Conservation (phyloP, 2,888 invertebrate species). For the Tipula lateralis region DNA sequence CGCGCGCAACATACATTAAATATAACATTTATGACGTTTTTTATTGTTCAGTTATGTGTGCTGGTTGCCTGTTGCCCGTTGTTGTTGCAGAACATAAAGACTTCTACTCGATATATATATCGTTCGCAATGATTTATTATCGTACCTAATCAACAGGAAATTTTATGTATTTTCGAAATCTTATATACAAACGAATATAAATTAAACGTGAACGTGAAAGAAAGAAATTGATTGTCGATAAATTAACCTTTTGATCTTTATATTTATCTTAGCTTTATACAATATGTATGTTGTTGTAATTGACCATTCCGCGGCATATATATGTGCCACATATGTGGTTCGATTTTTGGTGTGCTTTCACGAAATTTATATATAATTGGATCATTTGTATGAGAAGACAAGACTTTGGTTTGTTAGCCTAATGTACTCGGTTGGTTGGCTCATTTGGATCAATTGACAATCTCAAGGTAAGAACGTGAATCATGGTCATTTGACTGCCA, state of each 20-base stretch:
- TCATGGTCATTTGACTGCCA: no score
- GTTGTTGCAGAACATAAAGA: neutral
- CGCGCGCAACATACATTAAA: neutral
- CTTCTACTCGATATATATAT: neutral
- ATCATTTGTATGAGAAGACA: no score
- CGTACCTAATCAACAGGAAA: neutral
- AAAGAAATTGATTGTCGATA: slow-evolving; percentile 21
- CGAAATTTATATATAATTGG: neutral
- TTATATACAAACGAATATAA: neutral
- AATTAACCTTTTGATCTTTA: slow-evolving; percentile 14
- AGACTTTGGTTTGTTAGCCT: no score
- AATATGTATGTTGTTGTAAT: neutral
- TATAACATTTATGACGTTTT: neutral
- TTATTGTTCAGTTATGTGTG: neutral
- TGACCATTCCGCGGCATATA: no score
- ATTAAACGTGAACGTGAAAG: neutral
- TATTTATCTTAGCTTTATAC: neutral
- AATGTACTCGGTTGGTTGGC: no score
- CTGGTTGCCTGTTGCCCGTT: neutral
- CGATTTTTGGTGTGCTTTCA: neutral
- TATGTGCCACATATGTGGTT: neutral
- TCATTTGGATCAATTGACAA: no score
- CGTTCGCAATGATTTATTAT: neutral
- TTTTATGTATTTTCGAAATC: neutral
- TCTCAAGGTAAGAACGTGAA: no score